Percentiles rank a stretch among this genome's conserved stretches.
Conservation (phyloP, 2,888 invertebrate species). For the Drosophila mayaguana region DNA sequence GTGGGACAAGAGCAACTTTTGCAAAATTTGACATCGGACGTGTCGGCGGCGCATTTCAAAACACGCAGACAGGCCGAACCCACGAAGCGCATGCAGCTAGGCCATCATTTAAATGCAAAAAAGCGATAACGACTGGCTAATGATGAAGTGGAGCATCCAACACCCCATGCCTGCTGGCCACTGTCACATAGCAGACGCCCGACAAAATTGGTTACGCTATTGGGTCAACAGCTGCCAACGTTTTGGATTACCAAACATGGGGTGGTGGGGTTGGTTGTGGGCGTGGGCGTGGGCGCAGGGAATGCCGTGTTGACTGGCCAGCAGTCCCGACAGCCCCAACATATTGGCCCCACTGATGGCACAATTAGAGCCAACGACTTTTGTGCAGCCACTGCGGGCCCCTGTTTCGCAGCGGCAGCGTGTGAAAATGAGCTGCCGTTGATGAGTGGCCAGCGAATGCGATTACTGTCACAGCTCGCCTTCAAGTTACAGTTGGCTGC, state of each 20-base stretch:
- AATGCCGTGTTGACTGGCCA: slow-evolving; percentile 9
- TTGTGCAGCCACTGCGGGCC: slow-evolving; percentile 11
- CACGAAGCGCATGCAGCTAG: slow-evolving; percentile 18
- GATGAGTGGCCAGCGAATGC: slow-evolving; percentile 38
- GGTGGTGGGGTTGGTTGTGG: no score
- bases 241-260: slow-evolving; percentile 36
- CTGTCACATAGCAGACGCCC: slow-evolving; percentile 48
- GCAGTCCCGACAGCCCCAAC: slow-evolving; percentile 43
- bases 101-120: slow-evolving; percentile 75
- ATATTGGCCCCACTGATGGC: slow-evolving; percentile 49
- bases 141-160: slow-evolving; percentile 67
- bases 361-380: slow-evolving; percentile 15
- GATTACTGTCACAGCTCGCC: slow-evolving; percentile 35
- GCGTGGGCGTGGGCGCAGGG: background rate
- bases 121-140: slow-evolving; percentile 78
- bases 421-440: slow-evolving; percentile 64
- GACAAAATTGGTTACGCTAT: slow-evolving; percentile 72
- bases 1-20: slow-evolving; percentile 30
- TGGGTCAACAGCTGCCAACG: slow-evolving; percentile 67
- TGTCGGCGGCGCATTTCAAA: slow-evolving; percentile 66
- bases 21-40: slow-evolving; percentile 44
- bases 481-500: slow-evolving; percentile 26
- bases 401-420: slow-evolving; percentile 23
- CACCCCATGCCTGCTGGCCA: slow-evolving; percentile 44
- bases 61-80: slow-evolving; percentile 27